phyloP scores from a whole-genome alignment of 2,888 invertebrate species.

The Platycheirus rosarum region DNA sequence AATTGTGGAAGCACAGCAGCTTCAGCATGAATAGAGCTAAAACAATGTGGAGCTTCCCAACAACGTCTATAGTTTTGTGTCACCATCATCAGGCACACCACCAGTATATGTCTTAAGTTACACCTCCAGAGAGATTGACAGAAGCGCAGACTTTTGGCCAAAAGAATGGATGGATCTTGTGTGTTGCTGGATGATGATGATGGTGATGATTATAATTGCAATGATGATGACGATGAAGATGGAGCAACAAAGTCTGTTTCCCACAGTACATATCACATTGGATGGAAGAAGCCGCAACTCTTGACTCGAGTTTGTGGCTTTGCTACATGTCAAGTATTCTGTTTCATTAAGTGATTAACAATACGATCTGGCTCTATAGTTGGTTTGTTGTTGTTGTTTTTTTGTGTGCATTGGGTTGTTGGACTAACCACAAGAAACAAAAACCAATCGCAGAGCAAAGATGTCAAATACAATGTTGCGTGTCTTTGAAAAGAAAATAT shows the following conservation, averaged over 20 bases:
- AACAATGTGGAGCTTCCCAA: constrained; percentile 29
- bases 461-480: constrained; percentile 30
- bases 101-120: constrained; percentile 46
- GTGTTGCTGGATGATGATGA: background rate
- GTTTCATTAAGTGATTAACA: constrained; percentile 72
- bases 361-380: constrained; percentile 56
- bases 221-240: constrained; percentile 16
- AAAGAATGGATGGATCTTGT: constrained; percentile 3
- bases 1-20: constrained; percentile 25
- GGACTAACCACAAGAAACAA: constrained; percentile 33
- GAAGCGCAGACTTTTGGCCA: constrained; percentile 43
- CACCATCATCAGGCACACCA: constrained; percentile 36
- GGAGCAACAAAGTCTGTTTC: constrained; percentile 39
- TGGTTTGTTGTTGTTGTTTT: constrained; percentile 10
- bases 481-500: constrained; percentile 12
- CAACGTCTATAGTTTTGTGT: constrained; percentile 52
- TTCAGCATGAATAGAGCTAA: constrained; percentile 30
- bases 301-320: constrained; percentile 65
- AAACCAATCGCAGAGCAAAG: constrained; percentile 28
- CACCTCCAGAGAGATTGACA: constrained; percentile 57
- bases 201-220: constrained; percentile 5
- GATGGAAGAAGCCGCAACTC: constrained; percentile 60
- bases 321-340: constrained; percentile 62
- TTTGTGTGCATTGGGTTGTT: constrained; percentile 3
- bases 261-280: constrained; percentile 55